phyloP scores from a whole-genome alignment of 2,797 vertebrate genomes.

The Leuciscus waleckii region DNA sequence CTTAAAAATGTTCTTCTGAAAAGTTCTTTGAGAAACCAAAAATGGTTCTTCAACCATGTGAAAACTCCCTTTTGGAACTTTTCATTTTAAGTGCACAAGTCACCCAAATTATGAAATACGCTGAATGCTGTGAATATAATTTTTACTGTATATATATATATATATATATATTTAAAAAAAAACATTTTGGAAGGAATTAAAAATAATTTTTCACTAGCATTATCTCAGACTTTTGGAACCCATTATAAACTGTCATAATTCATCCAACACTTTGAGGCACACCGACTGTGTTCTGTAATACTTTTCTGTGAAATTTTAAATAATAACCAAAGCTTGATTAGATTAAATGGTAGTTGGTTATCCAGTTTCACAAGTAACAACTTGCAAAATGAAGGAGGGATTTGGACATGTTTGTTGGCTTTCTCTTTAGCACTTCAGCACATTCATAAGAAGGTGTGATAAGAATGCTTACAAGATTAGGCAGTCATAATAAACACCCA shows the following conservation, averaged over 20 bases:
- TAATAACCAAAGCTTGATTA: slow-evolving; percentile 13
- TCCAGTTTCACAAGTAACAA: slow-evolving; percentile 20
- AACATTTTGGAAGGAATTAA: not conserved
- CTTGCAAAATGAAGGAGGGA: not conserved
- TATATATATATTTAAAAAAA: not conserved
- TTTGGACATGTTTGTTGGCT: slow-evolving; percentile 30
- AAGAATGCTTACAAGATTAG: slow-evolving; percentile 35
- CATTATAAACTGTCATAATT: slow-evolving; percentile 4
- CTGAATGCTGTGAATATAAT: no score
- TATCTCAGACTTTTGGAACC: not conserved
- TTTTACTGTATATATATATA: no score
- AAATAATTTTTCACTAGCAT: not conserved
- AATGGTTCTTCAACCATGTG: not conserved
- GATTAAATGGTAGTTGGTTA: not conserved
- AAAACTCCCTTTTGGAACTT: not conserved
- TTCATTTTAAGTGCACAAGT: not conserved
- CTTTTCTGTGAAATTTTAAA: not conserved
- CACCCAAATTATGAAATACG: no score
- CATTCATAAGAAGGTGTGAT: slow-evolving; percentile 43
- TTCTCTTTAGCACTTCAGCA: slow-evolving; percentile 18
- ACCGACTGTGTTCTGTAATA: not conserved
- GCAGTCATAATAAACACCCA: slow-evolving; percentile 19
- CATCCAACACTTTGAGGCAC: not conserved
- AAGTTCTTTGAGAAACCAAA: not conserved
- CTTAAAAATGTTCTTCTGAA: not conserved